A percentile compares a stretch with the other conserved stretches of the same genome.
Conservation (phyloP, 2,113 vertebrate species). For the Aleadryas rufinucha region DNA sequence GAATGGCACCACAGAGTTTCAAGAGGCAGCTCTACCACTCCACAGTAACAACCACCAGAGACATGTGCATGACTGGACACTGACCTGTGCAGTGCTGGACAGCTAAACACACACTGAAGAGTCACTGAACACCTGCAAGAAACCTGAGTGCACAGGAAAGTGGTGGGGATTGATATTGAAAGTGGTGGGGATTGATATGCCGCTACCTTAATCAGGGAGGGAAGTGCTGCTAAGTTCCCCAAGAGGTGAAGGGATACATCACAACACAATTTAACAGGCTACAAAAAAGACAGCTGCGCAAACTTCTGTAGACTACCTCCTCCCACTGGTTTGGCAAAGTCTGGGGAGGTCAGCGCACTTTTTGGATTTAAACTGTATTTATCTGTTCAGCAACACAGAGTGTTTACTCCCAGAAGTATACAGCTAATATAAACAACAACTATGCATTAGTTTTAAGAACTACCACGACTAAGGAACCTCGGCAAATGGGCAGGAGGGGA, state of each 20-base stretch:
- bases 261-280: not conserved
- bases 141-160: not conserved
- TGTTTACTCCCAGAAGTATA: not conserved
- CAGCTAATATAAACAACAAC: not conserved
- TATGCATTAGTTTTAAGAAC: not conserved
- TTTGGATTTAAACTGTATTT: not conserved
- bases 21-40: not conserved
- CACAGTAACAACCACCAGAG: not conserved
- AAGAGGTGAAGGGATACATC: not conserved
- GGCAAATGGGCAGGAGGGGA: not conserved
- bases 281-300: not conserved
- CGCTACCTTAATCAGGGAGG: not conserved
- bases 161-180: not conserved
- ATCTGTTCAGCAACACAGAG: not conserved
- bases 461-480: not conserved
- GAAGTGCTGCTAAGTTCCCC: not conserved
- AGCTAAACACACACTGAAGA: not conserved
- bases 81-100: too few species aligned
- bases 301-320: not conserved
- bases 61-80: accelerated
- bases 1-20: accelerated
- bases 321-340: not conserved
- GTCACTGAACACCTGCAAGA: not conserved
- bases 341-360: not conserved
- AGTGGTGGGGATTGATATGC: not conserved